Conservation (phyloP, 2,888 invertebrate genomes). For the Calliphora vomitoria region DNA sequence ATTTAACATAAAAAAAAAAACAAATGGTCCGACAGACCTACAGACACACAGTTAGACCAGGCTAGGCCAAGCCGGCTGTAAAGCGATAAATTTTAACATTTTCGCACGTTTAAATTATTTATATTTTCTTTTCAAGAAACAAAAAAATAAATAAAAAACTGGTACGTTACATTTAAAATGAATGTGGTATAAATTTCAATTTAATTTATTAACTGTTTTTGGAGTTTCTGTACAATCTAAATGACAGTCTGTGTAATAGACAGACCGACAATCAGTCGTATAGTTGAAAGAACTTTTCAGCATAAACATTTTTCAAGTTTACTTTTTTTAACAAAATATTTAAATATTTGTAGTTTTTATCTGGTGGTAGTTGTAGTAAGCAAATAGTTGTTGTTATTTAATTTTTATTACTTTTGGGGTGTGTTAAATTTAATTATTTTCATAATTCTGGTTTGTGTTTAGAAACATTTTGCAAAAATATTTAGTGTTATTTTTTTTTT, state of each 20-base stretch:
- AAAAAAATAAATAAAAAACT: neutral
- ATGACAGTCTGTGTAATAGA: neutral
- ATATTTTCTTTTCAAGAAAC: neutral
- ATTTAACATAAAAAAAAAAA: conserved; percentile 5
- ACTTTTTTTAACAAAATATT: neutral
- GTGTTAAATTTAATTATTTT: conserved; percentile 12
- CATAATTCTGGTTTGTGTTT: neutral
- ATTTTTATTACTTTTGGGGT: neutral
- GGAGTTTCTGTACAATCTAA: neutral
- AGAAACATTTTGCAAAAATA: neutral
- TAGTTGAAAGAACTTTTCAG: neutral
- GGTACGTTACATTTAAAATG: conserved; percentile 11
- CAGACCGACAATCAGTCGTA: neutral
- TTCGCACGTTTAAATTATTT: conserved; percentile 47
- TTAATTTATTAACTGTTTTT: conserved; percentile 35
- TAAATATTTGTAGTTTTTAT: neutral
- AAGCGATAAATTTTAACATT: conserved; percentile 44
- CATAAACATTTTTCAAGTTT: neutral
- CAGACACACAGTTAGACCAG: conserved; percentile 33
- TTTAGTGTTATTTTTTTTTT: neutral
- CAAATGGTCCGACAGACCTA: neutral
- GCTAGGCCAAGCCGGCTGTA: neutral
- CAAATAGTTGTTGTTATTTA: neutral
- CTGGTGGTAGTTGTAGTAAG: neutral
- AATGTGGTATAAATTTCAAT: neutral